These are phyloP conservation scores for Linnaemya vulpina DNA, from an alignment of 2,888 invertebrate genomes.

Conservation along the genomic window DNA sequence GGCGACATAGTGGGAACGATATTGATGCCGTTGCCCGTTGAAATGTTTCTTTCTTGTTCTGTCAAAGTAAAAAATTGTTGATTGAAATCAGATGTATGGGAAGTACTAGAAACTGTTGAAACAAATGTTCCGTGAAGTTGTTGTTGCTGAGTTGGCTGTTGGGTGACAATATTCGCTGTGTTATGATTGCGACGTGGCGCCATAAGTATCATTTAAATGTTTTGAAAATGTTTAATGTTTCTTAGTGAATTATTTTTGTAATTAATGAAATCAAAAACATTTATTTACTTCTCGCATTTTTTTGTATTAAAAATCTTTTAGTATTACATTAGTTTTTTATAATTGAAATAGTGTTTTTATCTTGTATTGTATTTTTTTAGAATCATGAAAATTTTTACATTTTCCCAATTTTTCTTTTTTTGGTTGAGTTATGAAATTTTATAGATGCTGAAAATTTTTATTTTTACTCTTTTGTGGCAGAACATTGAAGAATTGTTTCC, in stretches of 20 bases:
- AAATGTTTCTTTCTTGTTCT: slow-evolving; percentile 47
- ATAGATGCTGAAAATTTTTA: slow-evolving; percentile 24
- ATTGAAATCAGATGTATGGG: slow-evolving; percentile 38
- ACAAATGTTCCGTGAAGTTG: slow-evolving; percentile 67
- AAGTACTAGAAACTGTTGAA: slow-evolving; percentile 56
- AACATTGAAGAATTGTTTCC: slow-evolving; percentile 27
- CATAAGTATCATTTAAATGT: slow-evolving; percentile 81
- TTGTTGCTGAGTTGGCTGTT: slow-evolving; percentile 72
- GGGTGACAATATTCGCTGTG: slow-evolving; percentile 73
- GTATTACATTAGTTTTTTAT: background rate
- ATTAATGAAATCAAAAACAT: slow-evolving; percentile 17
- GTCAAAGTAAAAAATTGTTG: slow-evolving; percentile 53
- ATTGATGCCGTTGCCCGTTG: slow-evolving; percentile 58
- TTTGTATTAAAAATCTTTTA: slow-evolving; percentile 12
- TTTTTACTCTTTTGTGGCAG: slow-evolving; percentile 42
- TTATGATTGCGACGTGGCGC: slow-evolving; percentile 84
- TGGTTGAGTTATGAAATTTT: background rate
- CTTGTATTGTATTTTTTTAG: background rate
- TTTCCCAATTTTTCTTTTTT: slow-evolving; percentile 40
- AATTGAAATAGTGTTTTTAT: slow-evolving; percentile 6
- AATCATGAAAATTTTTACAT: slow-evolving; percentile 31
- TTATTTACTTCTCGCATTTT: background rate
- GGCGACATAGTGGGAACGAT: slow-evolving; percentile 78
- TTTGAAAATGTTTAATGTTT: background rate
- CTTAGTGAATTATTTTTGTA: background rate